These are phyloP conservation scores for Prionchulus punctatus DNA, from an alignment of 2,888 invertebrate genomes.

Conservation along the genomic window DNA sequence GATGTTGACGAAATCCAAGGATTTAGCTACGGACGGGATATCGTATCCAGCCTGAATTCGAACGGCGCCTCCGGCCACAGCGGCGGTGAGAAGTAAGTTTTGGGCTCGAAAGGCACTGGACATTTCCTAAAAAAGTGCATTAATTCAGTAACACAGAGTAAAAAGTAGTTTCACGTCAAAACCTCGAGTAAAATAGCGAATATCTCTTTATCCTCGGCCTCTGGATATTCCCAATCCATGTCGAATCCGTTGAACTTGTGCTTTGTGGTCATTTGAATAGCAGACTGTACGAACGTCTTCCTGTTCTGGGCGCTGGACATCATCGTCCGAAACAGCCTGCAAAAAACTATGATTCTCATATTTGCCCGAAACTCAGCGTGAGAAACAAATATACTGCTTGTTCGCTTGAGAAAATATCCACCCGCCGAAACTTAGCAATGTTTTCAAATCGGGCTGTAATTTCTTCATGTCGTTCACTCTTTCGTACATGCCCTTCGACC, in stretches of 20 bases:
- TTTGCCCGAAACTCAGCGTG: not conserved
- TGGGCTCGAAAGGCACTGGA: too few relatives aligned
- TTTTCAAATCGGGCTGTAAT: conserved; percentile 53
- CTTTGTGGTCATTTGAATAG: conserved; percentile 49
- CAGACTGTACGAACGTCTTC: conserved; percentile 52
- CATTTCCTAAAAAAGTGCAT: too few relatives aligned
- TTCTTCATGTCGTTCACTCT: conserved; percentile 52
- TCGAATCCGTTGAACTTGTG: conserved; percentile 42
- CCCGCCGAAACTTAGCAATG: conserved; percentile 70
- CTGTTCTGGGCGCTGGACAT: conserved; percentile 55
- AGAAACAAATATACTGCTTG: not conserved
- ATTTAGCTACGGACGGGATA: too few relatives aligned
- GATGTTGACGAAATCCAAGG: too few relatives aligned
- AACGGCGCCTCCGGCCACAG: too few relatives aligned
- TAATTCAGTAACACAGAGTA: too few relatives aligned
- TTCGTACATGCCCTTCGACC: conserved; percentile 75
- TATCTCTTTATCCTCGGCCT: not conserved
- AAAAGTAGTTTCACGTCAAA: too few relatives aligned
- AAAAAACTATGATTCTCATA: conserved; percentile 32
- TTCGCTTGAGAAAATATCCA: conserved; percentile 47
- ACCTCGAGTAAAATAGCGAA: too few relatives aligned
- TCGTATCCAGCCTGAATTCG: too few relatives aligned
- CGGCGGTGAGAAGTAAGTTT: too few relatives aligned
- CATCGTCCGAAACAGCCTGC: conserved; percentile 49
- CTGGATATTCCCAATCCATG: conserved; percentile 5